Conservation (phyloP, 1,140 invertebrate genomes). For the Eumeta japonica region DNA sequence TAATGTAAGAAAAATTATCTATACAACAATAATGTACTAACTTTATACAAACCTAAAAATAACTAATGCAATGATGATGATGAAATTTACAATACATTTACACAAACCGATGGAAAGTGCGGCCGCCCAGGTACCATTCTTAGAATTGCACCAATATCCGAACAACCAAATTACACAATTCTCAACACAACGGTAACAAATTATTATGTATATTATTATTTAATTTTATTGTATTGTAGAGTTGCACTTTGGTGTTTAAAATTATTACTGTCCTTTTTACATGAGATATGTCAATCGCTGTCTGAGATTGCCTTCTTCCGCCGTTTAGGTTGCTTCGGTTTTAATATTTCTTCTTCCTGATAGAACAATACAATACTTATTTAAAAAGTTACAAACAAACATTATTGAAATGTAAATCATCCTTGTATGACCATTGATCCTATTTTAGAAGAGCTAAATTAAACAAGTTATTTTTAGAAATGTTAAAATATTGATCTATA, state of each 20-base stretch:
- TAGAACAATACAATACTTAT: no score
- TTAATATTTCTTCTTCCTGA: constrained; percentile 81
- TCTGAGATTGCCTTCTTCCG: constrained; percentile 85
- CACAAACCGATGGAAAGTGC: no score
- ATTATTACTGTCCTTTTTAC: constrained; percentile 39
- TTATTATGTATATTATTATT: constrained; percentile 9
- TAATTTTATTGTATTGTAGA: constrained; percentile 45
- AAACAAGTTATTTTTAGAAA: neutral
- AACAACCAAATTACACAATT: no score
- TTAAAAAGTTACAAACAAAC: constrained; percentile 4
- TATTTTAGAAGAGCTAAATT: no score
- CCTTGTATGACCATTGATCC: no score
- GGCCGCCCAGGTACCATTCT: constrained; percentile 37
- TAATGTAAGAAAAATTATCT: constrained; percentile 32
- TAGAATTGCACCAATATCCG: constrained; percentile 32
- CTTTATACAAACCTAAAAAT: constrained; percentile 39
- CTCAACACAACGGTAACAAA: no score
- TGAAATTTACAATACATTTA: constrained; percentile 42
- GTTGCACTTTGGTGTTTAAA: constrained; percentile 55
- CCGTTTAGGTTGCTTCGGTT: constrained; percentile 82
- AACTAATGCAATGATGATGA: constrained; percentile 18
- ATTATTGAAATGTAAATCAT: no score
- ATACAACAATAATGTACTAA: constrained; percentile 44
- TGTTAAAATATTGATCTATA: neutral
- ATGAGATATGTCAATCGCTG: constrained; percentile 71